Percentiles rank a stretch among this genome's conserved stretches.
phyloP scores from a whole-genome alignment of 2,888 invertebrate genomes.

The Hydropsyche betteni region DNA sequence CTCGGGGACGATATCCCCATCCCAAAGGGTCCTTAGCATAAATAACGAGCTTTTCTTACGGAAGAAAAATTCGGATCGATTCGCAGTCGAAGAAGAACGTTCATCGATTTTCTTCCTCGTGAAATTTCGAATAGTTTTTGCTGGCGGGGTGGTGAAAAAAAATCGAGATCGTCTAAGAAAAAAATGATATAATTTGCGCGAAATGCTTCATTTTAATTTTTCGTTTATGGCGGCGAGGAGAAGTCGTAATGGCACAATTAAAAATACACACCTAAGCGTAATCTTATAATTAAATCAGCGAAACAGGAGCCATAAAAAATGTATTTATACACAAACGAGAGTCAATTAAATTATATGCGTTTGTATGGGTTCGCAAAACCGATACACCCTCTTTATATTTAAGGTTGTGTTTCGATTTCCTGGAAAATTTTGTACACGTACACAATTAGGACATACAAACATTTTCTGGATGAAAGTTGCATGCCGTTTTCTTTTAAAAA shows the following conservation, averaged over 20 bases:
- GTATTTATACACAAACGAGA: not conserved
- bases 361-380: not conserved
- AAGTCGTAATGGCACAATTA: slow-evolving; percentile 26
- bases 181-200: too few species aligned
- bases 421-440: too few species aligned
- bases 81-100: slow-evolving; percentile 8
- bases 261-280: slow-evolving; percentile 16
- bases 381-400: too few species aligned
- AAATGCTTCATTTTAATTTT: not conserved
- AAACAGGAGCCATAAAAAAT: slow-evolving; percentile 9
- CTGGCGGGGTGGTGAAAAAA: not conserved
- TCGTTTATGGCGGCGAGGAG: slow-evolving; percentile 5
- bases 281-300: slow-evolving; percentile 24
- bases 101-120: not conserved
- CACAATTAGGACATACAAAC: too few species aligned
- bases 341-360: not conserved
- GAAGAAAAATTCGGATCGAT: slow-evolving; percentile 29
- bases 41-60: slow-evolving; percentile 34
- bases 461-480: too few species aligned
- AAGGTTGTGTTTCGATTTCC: not conserved
- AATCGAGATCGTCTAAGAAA: not conserved
- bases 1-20: slow-evolving; percentile 23
- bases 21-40: slow-evolving; percentile 27
- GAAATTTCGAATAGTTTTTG: slow-evolving; percentile 5
- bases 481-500: too few species aligned